Evolutionary conservation across 2,113 vertebrate species (phyloP).

Genomic region (Oriolus oriolus): DNA sequence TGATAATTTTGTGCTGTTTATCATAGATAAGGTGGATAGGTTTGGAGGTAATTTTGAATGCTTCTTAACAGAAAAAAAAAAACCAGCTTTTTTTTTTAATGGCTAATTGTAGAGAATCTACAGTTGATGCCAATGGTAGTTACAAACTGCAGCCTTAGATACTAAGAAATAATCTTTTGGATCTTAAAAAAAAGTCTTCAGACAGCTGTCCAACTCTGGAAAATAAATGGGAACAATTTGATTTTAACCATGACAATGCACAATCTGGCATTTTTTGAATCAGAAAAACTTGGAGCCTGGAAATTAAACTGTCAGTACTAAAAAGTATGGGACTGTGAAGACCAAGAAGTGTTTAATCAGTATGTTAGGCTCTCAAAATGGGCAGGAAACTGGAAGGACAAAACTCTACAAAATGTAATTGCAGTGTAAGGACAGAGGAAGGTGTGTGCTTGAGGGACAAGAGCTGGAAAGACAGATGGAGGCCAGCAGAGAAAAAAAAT

Average conservation of each 20-base stretch:
- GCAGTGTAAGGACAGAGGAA: neutral
- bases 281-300: constrained; percentile 64
- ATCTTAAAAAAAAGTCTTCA: constrained; percentile 17
- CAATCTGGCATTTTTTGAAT: constrained; percentile 73
- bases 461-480: neutral
- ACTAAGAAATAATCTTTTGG: constrained; percentile 52
- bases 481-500: neutral
- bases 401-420: constrained; percentile 50
- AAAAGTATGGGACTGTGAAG: constrained; percentile 69
- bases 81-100: neutral
- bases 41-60: neutral
- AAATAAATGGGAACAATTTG: constrained; percentile 70
- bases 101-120: neutral
- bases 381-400: constrained; percentile 58
- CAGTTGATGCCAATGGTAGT: neutral
- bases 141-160: neutral
- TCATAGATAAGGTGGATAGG: neutral
- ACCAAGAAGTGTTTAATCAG: constrained; percentile 70
- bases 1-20: neutral
- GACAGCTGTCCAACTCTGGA: constrained; percentile 51
- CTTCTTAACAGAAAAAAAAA: neutral
- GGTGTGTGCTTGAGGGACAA: neutral
- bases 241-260: constrained; percentile 72
- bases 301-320: constrained; percentile 77
- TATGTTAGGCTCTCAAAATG: constrained; percentile 49